These are phyloP conservation scores for Petrocephalus zakoni DNA, from an alignment of 2,113 vertebrate species.

Conservation along the genomic window DNA sequence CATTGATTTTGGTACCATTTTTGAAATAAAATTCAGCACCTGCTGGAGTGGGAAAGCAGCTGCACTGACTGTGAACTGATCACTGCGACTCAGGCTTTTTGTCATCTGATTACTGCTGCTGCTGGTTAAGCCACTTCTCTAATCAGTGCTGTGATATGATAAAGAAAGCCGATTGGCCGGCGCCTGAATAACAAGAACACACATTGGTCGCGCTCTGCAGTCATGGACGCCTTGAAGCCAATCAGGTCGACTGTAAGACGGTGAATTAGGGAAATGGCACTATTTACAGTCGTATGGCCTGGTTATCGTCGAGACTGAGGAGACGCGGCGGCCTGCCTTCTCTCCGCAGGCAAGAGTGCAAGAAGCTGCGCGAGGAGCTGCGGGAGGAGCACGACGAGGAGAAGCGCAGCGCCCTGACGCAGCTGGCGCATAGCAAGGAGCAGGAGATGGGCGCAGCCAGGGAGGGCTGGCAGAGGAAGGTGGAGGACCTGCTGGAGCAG, in stretches of 20 bases:
- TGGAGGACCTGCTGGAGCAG: constrained; percentile 97
- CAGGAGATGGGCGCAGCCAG: constrained; percentile 79
- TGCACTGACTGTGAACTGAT: too few species aligned
- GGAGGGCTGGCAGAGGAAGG: constrained; percentile 94
- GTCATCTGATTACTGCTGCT: too few species aligned
- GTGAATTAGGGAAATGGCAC: not conserved
- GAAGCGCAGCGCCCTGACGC: constrained; percentile 77
- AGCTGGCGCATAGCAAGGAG: constrained; percentile 84
- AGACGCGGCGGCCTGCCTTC: constrained; percentile 12
- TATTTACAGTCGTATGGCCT: not conserved
- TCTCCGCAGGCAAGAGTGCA: constrained; percentile 83
- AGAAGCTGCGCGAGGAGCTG: constrained; percentile 89
- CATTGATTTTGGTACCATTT: too few species aligned
- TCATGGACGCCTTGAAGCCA: not conserved
- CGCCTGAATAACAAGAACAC: too few species aligned
- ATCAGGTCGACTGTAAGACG: not conserved
- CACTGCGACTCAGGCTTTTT: too few species aligned
- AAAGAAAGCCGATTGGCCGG: too few species aligned
- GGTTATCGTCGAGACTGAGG: not conserved
- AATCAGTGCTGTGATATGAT: too few species aligned
- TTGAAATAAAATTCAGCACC: too few species aligned
- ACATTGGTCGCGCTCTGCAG: too few species aligned
- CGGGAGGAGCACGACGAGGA: constrained; percentile 85
- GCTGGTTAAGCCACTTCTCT: too few species aligned
- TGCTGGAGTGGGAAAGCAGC: too few species aligned